Evolutionary conservation across 2,113 vertebrate species (phyloP), one percentile per base, ranked within the genome.

Genomic region (Platysternon megacephalum): DNA sequence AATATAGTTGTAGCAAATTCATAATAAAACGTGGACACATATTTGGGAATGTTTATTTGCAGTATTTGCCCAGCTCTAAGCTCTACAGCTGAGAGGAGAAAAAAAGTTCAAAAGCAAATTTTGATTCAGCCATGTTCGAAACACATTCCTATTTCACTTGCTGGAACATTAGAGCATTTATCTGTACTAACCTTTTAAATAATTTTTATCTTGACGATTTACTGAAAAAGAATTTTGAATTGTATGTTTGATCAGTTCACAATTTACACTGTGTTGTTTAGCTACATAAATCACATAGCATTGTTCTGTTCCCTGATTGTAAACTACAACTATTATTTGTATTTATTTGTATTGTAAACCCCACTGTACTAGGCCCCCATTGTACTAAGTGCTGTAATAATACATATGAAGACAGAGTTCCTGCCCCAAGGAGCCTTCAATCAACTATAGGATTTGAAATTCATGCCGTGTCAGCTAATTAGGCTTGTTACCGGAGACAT

Each of bases 11-110:
- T 9, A 88, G 48, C 46, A 74, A 68, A 93, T 78, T 46, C 42
- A 28, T 44, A 44, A 46, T 46, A 52, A 2, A n/a, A 65, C 79
- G 28, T 35, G 0, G 32, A 93, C 86, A 39, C 65, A 92, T 83
- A 19, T 7, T 80, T 51, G 58, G 1, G 10, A 21, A 53, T 0
- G 0, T 46, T 8, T 28, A 42, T 44, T 26, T 49, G 55, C 78
- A 89, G 68, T 22, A 53, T 21, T 24, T 87, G 11, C 74, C 84
- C n/a, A 56, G 17, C 4, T 32, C 49, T 55, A 39, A 51, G 13
- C 3, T 28, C 58, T 48, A n/a, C 9, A 79, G 46, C n/a, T 29
- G 42, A 24, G 8, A 35, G 11, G 65, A 72, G 35, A 72, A 13
- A 80, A 48, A 74, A 5, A 79, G 81, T 84, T 29, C 14, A 48